phyloP scores from a whole-genome alignment of 2,888 invertebrate genomes.

The Chloroclystis v-ata region DNA sequence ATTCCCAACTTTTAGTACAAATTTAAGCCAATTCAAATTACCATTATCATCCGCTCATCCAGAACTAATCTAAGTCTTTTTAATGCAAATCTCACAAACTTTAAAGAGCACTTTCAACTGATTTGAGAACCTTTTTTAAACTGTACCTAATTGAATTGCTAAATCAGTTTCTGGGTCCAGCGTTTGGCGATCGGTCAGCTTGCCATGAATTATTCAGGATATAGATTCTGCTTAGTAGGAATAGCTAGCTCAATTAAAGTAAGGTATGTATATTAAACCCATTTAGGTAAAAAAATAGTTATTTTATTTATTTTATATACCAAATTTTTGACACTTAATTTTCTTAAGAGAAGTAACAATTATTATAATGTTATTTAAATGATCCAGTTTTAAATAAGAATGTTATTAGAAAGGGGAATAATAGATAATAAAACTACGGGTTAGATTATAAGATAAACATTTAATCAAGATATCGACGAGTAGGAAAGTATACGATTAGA shows the following conservation, averaged over 20 bases:
- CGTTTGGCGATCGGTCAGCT: slow-evolving; percentile 41
- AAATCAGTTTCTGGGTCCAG: slow-evolving; percentile 40
- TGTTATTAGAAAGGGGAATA: background rate
- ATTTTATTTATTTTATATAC: too few relatives aligned
- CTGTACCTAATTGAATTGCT: slow-evolving; percentile 51
- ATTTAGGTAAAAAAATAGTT: too few relatives aligned
- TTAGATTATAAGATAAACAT: slow-evolving; percentile 5
- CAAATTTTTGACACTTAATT: too few relatives aligned
- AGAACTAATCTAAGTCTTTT: slow-evolving; percentile 12
- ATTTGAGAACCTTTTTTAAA: slow-evolving; percentile 36
- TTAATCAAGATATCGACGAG: slow-evolving; percentile 20
- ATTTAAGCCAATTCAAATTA: slow-evolving; percentile 3
- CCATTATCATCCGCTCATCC: slow-evolving; percentile 5
- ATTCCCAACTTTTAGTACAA: background rate
- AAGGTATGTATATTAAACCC: too few relatives aligned
- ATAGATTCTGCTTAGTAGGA: slow-evolving; percentile 1
- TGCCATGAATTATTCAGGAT: slow-evolving; percentile 45
- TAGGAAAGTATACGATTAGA: slow-evolving; percentile 1
- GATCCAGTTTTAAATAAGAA: too few relatives aligned
- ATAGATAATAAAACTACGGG: slow-evolving; percentile 1
- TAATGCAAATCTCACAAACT: slow-evolving; percentile 31
- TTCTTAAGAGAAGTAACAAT: too few relatives aligned
- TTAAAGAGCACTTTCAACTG: slow-evolving; percentile 28
- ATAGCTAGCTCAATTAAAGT: background rate
- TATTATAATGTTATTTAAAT: too few relatives aligned